Base-by-base conservation (phyloP, 2,797 vertebrate species). In the Phoebastria nigripes region DNA sequence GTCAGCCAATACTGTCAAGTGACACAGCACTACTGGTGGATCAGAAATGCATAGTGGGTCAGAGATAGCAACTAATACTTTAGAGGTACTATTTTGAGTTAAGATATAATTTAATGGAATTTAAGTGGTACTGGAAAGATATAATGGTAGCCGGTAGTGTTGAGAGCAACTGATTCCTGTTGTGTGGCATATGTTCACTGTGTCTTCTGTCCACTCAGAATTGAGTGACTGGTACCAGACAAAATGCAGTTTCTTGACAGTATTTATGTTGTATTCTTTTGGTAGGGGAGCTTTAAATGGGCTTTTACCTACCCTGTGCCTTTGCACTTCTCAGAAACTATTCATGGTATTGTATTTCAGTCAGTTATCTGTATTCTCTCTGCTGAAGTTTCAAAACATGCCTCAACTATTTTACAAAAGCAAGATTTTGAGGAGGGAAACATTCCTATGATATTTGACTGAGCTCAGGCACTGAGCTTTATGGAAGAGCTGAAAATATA, bases 1-100 rank as follows among this genome's bases (percentile, higher is more conserved):
- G 11, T 52, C 39, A 62, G 22, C 6, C 49, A 79, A 31, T 11
- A 25, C 10, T 28, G 35, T 26, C 15, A 56, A 77, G n/a, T 47
- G 33, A 41, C 19, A 29, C 0, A 0, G 8, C 12, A 24, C 25
- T 51, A 10, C 18, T n/a, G 26, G 10, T 74, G n/a, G 19, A 41
- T 69, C 54, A 72, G 35, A 74, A 89, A 89, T 37, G n/a, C 8
- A 9, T 17, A 58, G 39, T 20, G 31, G 5, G 22, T 81, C 59
- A 77, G 49, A 76, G 22, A 51, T 1, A 41, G 11, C 18, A 72
- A 62, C 1, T 41, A 31, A 47, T 63, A 4, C 4, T 61, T 89
- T 61, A 54, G 24, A 37, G 19, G 21, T 17, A 42, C 9, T 37
- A 11, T 58, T 90, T 69, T 79, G 18, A 94, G 42, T 66, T 54